Conservation (phyloP, 2,113 vertebrate species). For the Rhinichthys klamathensis region DNA sequence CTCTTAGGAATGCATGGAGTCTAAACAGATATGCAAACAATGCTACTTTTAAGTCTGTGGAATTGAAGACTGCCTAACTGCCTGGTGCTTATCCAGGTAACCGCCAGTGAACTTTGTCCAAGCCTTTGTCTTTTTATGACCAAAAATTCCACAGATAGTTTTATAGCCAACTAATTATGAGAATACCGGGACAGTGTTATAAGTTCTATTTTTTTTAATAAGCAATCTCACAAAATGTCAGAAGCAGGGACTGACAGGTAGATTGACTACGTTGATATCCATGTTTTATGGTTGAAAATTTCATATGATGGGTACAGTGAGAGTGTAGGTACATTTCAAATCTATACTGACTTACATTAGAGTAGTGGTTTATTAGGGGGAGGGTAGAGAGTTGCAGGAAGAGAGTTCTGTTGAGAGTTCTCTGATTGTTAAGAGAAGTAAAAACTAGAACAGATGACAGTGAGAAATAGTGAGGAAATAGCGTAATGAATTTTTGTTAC, state of each 20-base stretch:
- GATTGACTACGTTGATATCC: not conserved
- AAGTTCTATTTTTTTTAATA: slow-evolving; percentile 6
- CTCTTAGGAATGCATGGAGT: slow-evolving; percentile 14
- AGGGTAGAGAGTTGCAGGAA: not conserved
- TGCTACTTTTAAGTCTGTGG: slow-evolving; percentile 8
- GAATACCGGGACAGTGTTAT: not conserved
- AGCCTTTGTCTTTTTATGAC: slow-evolving; percentile 39
- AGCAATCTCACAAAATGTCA: not conserved
- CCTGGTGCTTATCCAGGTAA: slow-evolving; percentile 29
- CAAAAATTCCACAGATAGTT: not conserved
- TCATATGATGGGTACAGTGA: not conserved
- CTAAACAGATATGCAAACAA: slow-evolving; percentile 36
- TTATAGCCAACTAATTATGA: slow-evolving; percentile 12
- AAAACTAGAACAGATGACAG: not conserved
- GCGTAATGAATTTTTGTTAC: not conserved
- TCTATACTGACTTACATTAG: not conserved
- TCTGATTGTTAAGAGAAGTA: not conserved
- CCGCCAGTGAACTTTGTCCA: slow-evolving; percentile 38
- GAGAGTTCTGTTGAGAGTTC: not conserved
- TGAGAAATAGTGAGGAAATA: not conserved
- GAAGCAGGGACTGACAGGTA: not conserved
- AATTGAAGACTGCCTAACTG: not conserved
- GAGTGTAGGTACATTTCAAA: not conserved
- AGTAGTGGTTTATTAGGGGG: not conserved
- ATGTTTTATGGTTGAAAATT: not conserved